These are phyloP conservation scores for Caenorhabditis briggsae DNA, from an alignment of 1,140 invertebrate genomes.

Conservation along the genomic window DNA sequence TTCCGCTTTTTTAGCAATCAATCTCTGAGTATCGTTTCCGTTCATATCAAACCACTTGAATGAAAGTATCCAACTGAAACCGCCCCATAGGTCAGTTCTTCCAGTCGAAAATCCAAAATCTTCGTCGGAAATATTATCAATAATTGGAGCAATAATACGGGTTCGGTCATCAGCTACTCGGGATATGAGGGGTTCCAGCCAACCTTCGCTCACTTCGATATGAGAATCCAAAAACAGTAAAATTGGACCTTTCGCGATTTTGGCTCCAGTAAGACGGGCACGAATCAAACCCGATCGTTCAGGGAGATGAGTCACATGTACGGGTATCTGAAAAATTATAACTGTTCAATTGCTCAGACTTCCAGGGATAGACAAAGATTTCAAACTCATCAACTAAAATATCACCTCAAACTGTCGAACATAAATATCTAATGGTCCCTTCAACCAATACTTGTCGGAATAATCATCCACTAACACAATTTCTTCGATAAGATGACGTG, in stretches of 20 bases:
- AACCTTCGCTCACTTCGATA: slow-evolving; percentile 89
- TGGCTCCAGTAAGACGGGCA: slow-evolving; percentile 88
- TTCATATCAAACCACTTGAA: slow-evolving; percentile 85
- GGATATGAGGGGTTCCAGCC: slow-evolving; percentile 88
- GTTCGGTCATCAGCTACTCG: slow-evolving; percentile 84
- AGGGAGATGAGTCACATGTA: slow-evolving; percentile 82
- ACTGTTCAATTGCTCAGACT: background rate
- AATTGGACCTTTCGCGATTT: slow-evolving; percentile 85
- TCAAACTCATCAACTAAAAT: background rate
- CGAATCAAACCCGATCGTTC: slow-evolving; percentile 87
- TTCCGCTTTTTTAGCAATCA: slow-evolving; percentile 67
- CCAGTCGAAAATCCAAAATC: slow-evolving; percentile 91
- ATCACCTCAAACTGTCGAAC: slow-evolving; percentile 81
- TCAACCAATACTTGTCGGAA: slow-evolving; percentile 87
- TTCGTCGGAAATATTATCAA: slow-evolving; percentile 92
- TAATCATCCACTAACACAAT: slow-evolving; percentile 93
- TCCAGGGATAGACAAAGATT: background rate
- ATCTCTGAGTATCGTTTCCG: slow-evolving; percentile 64
- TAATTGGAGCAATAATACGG: slow-evolving; percentile 90
- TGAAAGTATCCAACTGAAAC: slow-evolving; percentile 98
- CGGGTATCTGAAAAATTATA: slow-evolving; percentile 79
- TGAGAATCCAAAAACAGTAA: slow-evolving; percentile 92
- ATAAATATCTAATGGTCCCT: slow-evolving; percentile 85
- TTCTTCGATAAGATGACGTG: slow-evolving; percentile 84
- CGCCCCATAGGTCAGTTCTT: slow-evolving; percentile 94